These are phyloP conservation scores for Podarcis muralis DNA, from an alignment of 2,113 vertebrate species.

Conservation along the genomic window DNA sequence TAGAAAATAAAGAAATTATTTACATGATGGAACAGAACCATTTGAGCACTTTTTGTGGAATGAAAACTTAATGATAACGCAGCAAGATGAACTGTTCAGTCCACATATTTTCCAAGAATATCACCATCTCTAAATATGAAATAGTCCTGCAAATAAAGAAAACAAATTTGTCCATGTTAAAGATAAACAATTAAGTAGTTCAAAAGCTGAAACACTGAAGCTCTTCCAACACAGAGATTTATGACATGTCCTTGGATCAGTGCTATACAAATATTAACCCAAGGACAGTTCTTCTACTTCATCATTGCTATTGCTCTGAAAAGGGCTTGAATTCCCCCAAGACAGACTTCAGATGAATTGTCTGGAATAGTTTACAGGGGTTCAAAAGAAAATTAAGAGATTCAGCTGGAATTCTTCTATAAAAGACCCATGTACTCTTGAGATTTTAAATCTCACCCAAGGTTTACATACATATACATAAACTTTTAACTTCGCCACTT, in stretches of 20 bases:
- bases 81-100: constrained; percentile 74
- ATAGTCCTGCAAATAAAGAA: constrained; percentile 85
- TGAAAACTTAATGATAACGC: constrained; percentile 67
- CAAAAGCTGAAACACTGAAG: not conserved
- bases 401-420: not conserved
- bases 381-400: not conserved
- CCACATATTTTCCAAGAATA: constrained; percentile 95
- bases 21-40: constrained; percentile 86
- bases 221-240: not conserved
- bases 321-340: not conserved
- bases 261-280: not conserved
- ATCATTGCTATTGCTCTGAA: not conserved
- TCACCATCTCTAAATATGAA: constrained; percentile 96
- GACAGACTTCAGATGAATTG: not conserved
- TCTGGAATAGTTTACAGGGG: not conserved
- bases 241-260: not conserved
- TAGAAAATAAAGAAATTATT: constrained; percentile 87
- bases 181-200: not conserved
- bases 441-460: not conserved
- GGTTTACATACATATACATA: not conserved
- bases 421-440: not conserved
- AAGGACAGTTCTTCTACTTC: not conserved
- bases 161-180: not conserved
- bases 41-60: constrained; percentile 72
- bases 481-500: too few relatives aligned